phyloP scores from a whole-genome alignment of 2,888 invertebrate genomes.

The Troilus luridus region DNA sequence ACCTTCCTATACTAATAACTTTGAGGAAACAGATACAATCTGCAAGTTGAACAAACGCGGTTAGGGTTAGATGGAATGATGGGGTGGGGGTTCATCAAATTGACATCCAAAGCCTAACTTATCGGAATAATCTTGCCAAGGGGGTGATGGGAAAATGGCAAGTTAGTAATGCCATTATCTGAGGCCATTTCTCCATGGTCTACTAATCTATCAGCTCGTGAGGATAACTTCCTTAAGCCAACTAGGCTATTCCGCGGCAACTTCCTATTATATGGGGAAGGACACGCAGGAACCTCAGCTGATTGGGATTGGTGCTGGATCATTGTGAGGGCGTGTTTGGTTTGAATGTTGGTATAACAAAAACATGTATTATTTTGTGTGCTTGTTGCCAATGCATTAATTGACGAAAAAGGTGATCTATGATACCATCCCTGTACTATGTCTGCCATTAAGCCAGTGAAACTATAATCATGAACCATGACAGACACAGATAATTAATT shows the following conservation, averaged over 20 bases:
- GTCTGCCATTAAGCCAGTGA: too few species aligned
- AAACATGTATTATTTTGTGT: neutral
- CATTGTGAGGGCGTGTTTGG: neutral
- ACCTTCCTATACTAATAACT: neutral
- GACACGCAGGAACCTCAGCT: neutral
- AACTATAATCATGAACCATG: too few species aligned
- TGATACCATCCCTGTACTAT: too few species aligned
- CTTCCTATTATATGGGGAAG: neutral
- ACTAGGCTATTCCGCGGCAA: neutral
- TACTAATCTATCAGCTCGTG: slow-evolving; percentile 47
- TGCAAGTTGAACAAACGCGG: neutral
- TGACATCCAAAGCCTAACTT: slow-evolving; percentile 35
- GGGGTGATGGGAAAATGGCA: slow-evolving; percentile 42
- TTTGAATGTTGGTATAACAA: neutral
- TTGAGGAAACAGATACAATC: neutral
- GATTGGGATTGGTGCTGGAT: neutral
- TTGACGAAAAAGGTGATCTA: too few species aligned
- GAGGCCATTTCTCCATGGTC: slow-evolving; percentile 49
- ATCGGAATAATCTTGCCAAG: slow-evolving; percentile 35
- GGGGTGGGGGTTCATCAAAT: neutral
- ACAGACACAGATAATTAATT: too few species aligned
- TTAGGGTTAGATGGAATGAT: neutral
- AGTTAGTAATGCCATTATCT: slow-evolving; percentile 38
- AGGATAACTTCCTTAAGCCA: neutral
- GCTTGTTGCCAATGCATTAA: too few species aligned